phyloP scores from a whole-genome alignment of 2,797 vertebrate genomes.

The Thaleichthys pacificus region DNA sequence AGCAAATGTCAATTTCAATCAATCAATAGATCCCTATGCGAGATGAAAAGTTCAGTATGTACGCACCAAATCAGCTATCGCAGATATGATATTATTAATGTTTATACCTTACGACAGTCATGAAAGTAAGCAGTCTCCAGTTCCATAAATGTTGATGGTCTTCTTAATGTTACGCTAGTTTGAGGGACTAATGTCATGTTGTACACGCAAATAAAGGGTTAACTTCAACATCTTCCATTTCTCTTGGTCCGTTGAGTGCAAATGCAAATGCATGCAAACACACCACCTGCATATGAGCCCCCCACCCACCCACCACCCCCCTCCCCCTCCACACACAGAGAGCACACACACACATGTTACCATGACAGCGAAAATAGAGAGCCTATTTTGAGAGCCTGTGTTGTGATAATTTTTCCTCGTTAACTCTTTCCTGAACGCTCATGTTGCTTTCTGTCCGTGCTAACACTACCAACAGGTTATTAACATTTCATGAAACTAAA shows the following conservation, averaged over 20 bases:
- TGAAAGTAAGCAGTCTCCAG: too few relatives aligned
- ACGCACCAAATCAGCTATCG: too few relatives aligned
- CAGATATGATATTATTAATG: too few relatives aligned
- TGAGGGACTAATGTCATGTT: constrained; percentile 46
- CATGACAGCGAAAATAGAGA: constrained; percentile 8
- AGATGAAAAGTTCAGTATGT: too few relatives aligned
- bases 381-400: constrained; percentile 12
- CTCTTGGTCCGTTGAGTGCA: not conserved
- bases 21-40: too few relatives aligned
- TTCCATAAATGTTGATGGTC: constrained; percentile 44
- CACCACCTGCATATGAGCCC: not conserved
- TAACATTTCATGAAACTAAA: too few relatives aligned
- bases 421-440: not conserved
- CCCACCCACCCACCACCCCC: not conserved
- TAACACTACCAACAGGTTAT: too few relatives aligned
- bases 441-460: too few relatives aligned
- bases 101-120: too few relatives aligned
- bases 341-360: constrained; percentile 12
- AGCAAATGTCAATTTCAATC: too few relatives aligned
- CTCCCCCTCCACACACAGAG: not conserved
- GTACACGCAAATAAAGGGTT: constrained; percentile 41
- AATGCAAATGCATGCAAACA: not conserved
- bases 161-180: constrained; percentile 54
- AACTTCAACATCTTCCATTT: not conserved
- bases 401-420: not conserved